Percentiles rank a stretch among this genome's conserved stretches.
These are phyloP conservation scores for Lepidonotus clava DNA, from an alignment of 2,888 invertebrate genomes.

Conservation along the genomic window DNA sequence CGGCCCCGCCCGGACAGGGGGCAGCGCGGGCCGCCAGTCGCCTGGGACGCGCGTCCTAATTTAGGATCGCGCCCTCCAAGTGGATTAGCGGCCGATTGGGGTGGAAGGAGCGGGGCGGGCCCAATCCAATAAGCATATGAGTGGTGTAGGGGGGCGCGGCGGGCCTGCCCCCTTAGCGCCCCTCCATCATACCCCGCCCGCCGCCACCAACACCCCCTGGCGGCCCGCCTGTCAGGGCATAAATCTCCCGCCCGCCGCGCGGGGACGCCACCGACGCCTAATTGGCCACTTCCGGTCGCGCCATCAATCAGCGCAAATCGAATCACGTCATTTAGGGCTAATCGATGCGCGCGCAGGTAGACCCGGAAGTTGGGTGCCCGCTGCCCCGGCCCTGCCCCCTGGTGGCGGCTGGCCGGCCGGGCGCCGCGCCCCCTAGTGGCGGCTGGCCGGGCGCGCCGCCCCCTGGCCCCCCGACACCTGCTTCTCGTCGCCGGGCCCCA, in stretches of 20 bases:
- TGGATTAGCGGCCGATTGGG: conserved; percentile 47
- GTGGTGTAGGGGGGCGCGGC: conserved; percentile 34
- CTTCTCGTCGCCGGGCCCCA: not conserved
- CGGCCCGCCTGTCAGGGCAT: conserved; percentile 38
- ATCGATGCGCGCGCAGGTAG: conserved; percentile 39
- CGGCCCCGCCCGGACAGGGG: not conserved
- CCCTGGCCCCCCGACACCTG: conserved; percentile 1
- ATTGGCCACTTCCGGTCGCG: conserved; percentile 25
- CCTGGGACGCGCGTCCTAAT: conserved; percentile 13
- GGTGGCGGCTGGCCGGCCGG: not conserved
- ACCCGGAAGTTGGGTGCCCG: conserved; percentile 3
- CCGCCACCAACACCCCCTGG: conserved; percentile 27
- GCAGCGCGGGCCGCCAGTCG: not conserved
- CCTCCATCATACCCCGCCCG: conserved; percentile 4
- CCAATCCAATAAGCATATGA: conserved; percentile 47
- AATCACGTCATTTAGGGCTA: conserved; percentile 49
- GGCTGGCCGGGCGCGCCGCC: not conserved
- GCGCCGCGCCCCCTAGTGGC: not conserved
- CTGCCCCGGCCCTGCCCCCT: not conserved
- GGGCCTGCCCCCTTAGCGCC: conserved; percentile 13
- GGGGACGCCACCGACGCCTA: conserved; percentile 34
- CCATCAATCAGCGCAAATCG: conserved; percentile 46
- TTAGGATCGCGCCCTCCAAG: conserved; percentile 34
- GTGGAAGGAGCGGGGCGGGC: conserved; percentile 21
- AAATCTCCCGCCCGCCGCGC: not conserved